These are phyloP conservation scores for Leptopterna dolabrata DNA, from an alignment of 2,888 invertebrate species.

Conservation along the genomic window DNA sequence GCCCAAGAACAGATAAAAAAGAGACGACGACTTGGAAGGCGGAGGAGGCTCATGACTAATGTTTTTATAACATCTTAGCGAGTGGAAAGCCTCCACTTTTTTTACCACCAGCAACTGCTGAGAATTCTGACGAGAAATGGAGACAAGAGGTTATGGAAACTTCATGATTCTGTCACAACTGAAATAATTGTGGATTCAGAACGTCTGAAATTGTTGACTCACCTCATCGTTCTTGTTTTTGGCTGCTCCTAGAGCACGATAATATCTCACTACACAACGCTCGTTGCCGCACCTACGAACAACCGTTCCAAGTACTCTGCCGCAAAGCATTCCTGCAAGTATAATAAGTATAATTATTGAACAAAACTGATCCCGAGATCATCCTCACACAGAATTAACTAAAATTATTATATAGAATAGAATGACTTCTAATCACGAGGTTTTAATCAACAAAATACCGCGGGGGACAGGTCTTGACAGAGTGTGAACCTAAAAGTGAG, in stretches of 20 bases:
- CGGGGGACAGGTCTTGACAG: too few relatives aligned
- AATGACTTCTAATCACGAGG: too few relatives aligned
- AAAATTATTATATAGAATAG: too few relatives aligned
- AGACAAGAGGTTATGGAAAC: background rate
- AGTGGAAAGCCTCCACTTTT: background rate
- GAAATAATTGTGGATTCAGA: background rate
- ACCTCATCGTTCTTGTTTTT: background rate
- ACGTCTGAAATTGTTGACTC: background rate
- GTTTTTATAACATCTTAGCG: conserved; percentile 48
- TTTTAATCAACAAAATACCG: too few relatives aligned
- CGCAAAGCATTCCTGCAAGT: conserved; percentile 22
- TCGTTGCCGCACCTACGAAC: background rate
- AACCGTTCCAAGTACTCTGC: background rate
- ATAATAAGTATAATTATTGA: background rate
- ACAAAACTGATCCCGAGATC: too few relatives aligned
- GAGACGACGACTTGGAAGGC: conserved; percentile 1
- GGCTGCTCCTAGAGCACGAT: background rate
- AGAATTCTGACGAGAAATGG: background rate
- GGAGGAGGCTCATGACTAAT: conserved; percentile 57
- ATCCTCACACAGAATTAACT: too few relatives aligned
- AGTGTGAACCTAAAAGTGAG: too few relatives aligned
- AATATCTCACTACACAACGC: background rate
- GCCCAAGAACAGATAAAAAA: conserved; percentile 33
- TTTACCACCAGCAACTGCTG: background rate
- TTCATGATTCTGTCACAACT: background rate